Evolutionary conservation across 2,113 vertebrate genomes (phyloP), one percentile per base, ranked within the genome.

Genomic region (Cryptotis parvus): DNA sequence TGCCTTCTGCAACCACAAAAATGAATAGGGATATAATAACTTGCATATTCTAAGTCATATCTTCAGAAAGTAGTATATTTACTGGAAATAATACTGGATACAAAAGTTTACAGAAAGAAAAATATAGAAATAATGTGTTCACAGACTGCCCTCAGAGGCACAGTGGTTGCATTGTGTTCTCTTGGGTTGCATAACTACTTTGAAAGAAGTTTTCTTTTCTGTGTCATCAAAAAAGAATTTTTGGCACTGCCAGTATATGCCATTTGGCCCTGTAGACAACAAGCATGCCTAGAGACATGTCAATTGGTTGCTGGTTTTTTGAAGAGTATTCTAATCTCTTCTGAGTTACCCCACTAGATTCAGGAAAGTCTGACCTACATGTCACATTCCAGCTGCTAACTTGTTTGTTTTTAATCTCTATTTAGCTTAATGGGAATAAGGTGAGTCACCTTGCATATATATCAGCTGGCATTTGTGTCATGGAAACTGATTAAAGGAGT

Each of bases 151-250:
- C 63, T 37, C 31, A 24, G 33, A 81, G 26, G 33, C 39, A 91
- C 73, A 91, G 45, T 87, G 24, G 11, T 76, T 35, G 20, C 70
- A 86, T 16, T 91, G 69, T 85, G 31, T 73, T 94, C 68, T 93
- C 55, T 55, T 7, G 1, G 35, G 31, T 83, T 84, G 20, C 68
- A 70, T 87, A 92, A 93, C 58, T 65, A 52, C 52, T 92, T 93
- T 89, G 84, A 96, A 87, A 77, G 49, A 58, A 91, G 14, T 91
- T 90, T 94, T 85, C n/a, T 89, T 85, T 80, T 80, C 72, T 86
- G 33, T 86, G 82, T 89, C 91, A 96, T 73, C 84, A 95, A 87
- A 89, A 43, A 89, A 89, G 75, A 89, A 84, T 79, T 84, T 78
- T 72, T 87, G 96, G 77, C 83, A 81, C 63, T 61, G 15, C 70